Evolutionary conservation across 2,888 invertebrate genomes (phyloP).

Genomic region (Conchocele bisecta): DNA sequence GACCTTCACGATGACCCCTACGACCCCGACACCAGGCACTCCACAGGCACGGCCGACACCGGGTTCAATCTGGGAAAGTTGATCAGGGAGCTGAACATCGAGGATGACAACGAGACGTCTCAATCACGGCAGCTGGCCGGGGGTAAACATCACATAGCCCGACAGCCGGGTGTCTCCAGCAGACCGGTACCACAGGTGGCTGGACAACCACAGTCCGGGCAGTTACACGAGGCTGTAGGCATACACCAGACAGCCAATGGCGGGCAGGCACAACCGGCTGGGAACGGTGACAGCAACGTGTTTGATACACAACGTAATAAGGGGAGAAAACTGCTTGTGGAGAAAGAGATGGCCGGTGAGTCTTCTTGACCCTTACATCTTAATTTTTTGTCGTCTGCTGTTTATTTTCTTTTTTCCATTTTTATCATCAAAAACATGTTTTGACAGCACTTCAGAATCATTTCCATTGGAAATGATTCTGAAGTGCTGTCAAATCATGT

Average conservation of each 20-base stretch:
- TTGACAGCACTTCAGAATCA: too few relatives aligned
- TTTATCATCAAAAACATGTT: too few relatives aligned
- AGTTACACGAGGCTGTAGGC: background rate
- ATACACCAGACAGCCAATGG: background rate
- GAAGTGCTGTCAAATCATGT: too few relatives aligned
- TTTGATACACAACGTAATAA: slow-evolving; percentile 24
- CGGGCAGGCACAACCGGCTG: background rate
- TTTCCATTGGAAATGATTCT: too few relatives aligned
- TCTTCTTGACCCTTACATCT: too few relatives aligned
- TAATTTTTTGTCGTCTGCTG: too few relatives aligned
- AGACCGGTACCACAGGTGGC: too few relatives aligned
- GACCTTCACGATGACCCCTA: slow-evolving; percentile 6
- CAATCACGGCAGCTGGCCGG: background rate
- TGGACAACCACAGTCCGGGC: too few relatives aligned
- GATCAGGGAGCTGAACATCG: background rate
- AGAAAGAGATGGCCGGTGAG: slow-evolving; percentile 70
- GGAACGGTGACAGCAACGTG: background rate
- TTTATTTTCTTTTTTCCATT: too few relatives aligned
- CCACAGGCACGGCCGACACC: background rate
- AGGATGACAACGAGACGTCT: background rate
- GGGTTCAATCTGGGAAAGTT: background rate
- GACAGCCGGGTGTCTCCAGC: too few relatives aligned
- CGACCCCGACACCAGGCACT: slow-evolving; percentile 27
- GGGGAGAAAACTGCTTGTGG: slow-evolving; percentile 68
- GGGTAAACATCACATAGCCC: background rate